phyloP scores from a whole-genome alignment of 2,797 vertebrate species.

The Galago senegalensis region DNA sequence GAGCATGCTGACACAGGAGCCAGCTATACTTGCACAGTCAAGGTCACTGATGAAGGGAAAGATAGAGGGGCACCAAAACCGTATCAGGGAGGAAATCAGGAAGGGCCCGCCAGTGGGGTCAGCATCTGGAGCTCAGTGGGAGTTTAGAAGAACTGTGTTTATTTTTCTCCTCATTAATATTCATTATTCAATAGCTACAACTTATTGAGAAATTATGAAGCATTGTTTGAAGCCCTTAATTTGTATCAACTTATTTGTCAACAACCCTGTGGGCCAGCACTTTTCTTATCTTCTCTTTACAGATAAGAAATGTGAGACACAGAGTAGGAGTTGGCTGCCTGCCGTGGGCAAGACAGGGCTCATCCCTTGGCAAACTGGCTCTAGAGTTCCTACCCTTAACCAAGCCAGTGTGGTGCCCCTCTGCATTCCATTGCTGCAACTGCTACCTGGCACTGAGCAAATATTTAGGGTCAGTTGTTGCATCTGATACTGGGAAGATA shows the following conservation, averaged over 20 bases:
- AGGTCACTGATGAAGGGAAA: not conserved
- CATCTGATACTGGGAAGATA: not conserved
- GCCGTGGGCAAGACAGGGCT: not conserved
- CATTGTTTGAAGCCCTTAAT: not conserved
- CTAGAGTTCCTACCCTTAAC: not conserved
- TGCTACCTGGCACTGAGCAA: not conserved
- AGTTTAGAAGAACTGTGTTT: not conserved
- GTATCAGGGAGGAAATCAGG: not conserved
- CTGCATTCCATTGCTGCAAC: not conserved
- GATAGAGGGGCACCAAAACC: accelerated
- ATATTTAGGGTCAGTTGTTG: not conserved
- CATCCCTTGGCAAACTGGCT: not conserved
- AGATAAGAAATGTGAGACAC: not conserved
- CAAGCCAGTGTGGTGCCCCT: not conserved
- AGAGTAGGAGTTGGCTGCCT: not conserved
- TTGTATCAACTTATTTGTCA: not conserved
- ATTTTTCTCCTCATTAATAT: not conserved
- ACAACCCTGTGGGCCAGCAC: not conserved
- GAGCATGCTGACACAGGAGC: accelerated
- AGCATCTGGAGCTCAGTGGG: not conserved
- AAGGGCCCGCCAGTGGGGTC: accelerated
- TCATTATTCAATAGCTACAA: not conserved
- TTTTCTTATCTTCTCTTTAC: not conserved
- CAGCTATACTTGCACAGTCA: too few species aligned
- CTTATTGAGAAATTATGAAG: not conserved